Percentiles rank a stretch among this genome's conserved stretches.
Conservation (phyloP, 1,140 invertebrate genomes). For the Chelonus insularis region DNA sequence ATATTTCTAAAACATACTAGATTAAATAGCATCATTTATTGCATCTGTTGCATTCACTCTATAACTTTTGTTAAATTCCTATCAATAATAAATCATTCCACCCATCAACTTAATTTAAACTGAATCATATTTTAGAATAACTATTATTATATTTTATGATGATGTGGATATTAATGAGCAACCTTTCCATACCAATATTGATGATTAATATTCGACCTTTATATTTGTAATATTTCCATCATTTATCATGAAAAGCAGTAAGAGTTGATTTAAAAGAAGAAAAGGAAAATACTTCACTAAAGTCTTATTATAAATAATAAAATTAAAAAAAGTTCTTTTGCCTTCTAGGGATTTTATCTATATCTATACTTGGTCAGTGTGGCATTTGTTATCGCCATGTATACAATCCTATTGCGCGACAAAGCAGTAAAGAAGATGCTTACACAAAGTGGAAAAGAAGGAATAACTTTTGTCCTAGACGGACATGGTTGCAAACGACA, state of each 20-base stretch:
- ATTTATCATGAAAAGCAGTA: too few species aligned
- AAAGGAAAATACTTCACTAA: not conserved
- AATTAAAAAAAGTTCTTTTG: constrained; percentile 22
- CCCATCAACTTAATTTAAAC: too few species aligned
- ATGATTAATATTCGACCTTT: too few species aligned
- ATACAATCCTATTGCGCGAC: constrained; percentile 71
- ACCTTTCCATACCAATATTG: not conserved
- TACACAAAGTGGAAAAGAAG: constrained; percentile 40
- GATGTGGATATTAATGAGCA: constrained; percentile 20
- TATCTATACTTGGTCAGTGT: constrained; percentile 80
- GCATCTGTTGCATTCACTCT: too few species aligned
- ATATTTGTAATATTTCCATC: too few species aligned
- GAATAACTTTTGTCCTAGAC: constrained; percentile 35
- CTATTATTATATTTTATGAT: constrained; percentile 28
- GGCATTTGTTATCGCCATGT: constrained; percentile 79
- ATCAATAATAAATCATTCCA: too few species aligned
- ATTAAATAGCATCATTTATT: too few species aligned
- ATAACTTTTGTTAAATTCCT: too few species aligned
- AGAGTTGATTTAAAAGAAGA: too few species aligned
- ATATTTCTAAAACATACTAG: too few species aligned
- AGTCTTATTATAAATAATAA: not conserved
- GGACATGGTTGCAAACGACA: constrained; percentile 23
- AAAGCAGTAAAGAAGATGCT: constrained; percentile 57
- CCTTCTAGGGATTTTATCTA: constrained; percentile 78
- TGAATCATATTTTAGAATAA: too few species aligned